Percentiles rank a stretch among this genome's conserved stretches.
Evolutionary conservation across 2,113 vertebrate genomes (phyloP).

Genomic region (Nycticryphes semicollaris): DNA sequence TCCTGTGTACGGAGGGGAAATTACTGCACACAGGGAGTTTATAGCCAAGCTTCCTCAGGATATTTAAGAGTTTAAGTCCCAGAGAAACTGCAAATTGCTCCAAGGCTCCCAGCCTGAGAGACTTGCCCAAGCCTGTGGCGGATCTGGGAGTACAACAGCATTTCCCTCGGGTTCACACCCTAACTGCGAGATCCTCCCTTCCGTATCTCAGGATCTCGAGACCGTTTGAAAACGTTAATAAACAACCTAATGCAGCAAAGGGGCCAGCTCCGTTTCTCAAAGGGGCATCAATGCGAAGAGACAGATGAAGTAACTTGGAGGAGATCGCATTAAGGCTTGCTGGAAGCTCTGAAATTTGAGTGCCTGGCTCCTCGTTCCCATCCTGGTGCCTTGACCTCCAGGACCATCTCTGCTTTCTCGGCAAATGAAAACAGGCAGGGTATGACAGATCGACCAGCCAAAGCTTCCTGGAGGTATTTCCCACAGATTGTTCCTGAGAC

Average conservation of each 20-base stretch:
- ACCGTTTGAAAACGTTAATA: background rate
- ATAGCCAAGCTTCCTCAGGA: background rate
- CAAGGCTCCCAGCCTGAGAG: background rate
- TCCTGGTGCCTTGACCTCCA: background rate
- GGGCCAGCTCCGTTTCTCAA: background rate
- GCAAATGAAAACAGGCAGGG: background rate
- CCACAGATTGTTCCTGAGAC: slow-evolving; percentile 1
- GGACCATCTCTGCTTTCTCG: background rate
- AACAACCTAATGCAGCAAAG: background rate
- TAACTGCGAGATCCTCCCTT: background rate
- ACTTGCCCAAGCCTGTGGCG: background rate
- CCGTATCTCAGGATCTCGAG: background rate
- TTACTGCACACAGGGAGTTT: background rate
- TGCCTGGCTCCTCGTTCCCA: background rate
- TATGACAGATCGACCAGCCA: slow-evolving; percentile 20
- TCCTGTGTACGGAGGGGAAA: background rate
- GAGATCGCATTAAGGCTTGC: background rate
- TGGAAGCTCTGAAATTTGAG: background rate
- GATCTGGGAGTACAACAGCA: background rate
- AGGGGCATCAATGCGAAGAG: background rate
- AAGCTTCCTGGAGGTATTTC: slow-evolving; percentile 42
- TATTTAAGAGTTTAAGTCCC: background rate
- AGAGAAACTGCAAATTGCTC: background rate
- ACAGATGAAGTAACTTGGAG: background rate
- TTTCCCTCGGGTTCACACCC: background rate